These are phyloP conservation scores for Trachemys scripta DNA, from an alignment of 2,113 vertebrate species.

Conservation along the genomic window DNA sequence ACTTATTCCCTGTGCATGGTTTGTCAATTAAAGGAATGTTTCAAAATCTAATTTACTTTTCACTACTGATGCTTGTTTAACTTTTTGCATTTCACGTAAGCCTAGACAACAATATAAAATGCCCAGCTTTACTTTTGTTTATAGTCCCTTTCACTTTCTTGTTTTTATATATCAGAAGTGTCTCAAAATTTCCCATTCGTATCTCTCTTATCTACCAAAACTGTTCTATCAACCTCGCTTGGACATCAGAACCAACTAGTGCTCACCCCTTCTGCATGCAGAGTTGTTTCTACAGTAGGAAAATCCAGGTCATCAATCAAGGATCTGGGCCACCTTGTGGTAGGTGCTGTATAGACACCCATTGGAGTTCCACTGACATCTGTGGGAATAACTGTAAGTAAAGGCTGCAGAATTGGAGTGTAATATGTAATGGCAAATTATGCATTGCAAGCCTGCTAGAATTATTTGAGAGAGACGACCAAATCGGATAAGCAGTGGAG, in stretches of 20 bases:
- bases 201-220: rapidly evolving
- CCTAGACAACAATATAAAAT: background rate
- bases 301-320: background rate
- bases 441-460: background rate
- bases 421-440: rapidly evolving
- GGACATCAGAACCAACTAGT: background rate
- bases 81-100: background rate
- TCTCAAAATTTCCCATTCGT: background rate
- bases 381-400: background rate
- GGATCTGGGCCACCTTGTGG: rapidly evolving
- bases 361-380: rapidly evolving
- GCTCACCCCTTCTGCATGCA: background rate
- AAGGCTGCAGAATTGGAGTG: background rate
- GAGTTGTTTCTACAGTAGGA: background rate
- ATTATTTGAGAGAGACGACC: background rate
- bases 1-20: background rate
- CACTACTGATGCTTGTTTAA: background rate
- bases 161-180: background rate
- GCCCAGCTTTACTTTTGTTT: background rate
- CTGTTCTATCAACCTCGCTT: background rate
- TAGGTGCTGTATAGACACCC: background rate
- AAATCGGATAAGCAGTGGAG: background rate
- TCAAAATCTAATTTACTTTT: background rate
- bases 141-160: background rate
- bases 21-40: background rate